phyloP scores from a whole-genome alignment of 2,797 vertebrate species.

The Esox lucius region DNA sequence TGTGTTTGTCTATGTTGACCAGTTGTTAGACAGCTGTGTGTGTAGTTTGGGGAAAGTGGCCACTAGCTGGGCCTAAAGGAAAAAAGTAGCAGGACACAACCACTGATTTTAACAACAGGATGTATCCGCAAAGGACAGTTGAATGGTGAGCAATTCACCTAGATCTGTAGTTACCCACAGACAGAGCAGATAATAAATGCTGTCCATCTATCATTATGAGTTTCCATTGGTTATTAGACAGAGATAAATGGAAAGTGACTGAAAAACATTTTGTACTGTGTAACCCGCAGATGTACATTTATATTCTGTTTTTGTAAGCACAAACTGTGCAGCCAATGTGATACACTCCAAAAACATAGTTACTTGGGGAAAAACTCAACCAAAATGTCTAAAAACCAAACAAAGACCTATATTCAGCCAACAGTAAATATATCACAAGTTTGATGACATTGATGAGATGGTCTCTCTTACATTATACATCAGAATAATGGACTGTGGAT shows the following conservation, averaged over 20 bases:
- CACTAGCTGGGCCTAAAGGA: conserved; percentile 55
- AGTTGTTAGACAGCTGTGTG: not conserved
- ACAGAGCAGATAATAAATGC: conserved; percentile 60
- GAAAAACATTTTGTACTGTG: not conserved
- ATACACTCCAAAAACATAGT: not conserved
- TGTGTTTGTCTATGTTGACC: conserved; percentile 23
- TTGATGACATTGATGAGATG: conserved; percentile 20
- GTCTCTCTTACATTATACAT: conserved; percentile 29
- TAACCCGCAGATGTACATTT: not conserved
- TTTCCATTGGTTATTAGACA: conserved; percentile 64
- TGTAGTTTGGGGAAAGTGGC: conserved; percentile 20
- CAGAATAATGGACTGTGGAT: conserved; percentile 15
- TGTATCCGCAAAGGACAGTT: conserved; percentile 60
- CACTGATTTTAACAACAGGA: conserved; percentile 65
- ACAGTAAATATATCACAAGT: not conserved
- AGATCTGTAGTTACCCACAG: conserved; percentile 73
- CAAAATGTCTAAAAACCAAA: not conserved
- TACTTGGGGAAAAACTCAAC: conserved; percentile 9
- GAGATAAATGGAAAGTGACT: conserved; percentile 31
- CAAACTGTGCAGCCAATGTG: conserved; percentile 6
- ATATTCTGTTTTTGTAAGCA: not conserved
- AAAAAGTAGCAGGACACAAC: conserved; percentile 61
- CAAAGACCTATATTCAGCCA: not conserved
- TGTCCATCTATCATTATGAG: conserved; percentile 62
- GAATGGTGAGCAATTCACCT: conserved; percentile 63